phyloP scores from a whole-genome alignment of 2,113 vertebrate species.

The Paradoxurus hermaphroditus region DNA sequence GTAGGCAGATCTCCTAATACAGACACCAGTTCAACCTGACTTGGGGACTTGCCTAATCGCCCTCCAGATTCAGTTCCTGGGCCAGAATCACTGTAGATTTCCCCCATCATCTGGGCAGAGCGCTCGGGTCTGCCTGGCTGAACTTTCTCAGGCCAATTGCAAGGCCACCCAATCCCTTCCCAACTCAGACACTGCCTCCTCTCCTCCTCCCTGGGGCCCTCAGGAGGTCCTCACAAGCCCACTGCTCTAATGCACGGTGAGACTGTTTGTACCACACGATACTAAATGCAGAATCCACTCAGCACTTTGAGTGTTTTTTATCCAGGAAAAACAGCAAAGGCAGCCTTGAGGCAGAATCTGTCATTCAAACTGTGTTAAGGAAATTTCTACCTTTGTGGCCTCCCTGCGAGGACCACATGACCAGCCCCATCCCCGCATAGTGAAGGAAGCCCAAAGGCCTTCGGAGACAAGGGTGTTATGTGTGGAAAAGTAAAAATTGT shows the following conservation, averaged over 20 bases:
- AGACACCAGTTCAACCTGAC: not conserved
- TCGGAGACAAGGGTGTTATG: constrained; percentile 7
- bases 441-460: constrained; percentile 61
- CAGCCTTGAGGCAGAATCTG: not conserved
- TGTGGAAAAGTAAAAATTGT: constrained; percentile 66
- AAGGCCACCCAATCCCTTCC: too few species aligned
- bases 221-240: not conserved
- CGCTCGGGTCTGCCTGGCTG: not conserved
- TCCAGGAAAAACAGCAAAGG: not conserved
- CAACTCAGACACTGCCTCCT: not conserved
- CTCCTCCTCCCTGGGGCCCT: not conserved
- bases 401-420: not conserved
- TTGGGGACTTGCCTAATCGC: not conserved
- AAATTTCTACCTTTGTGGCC: not conserved
- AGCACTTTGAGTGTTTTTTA: not conserved
- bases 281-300: not conserved
- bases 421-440: not conserved
- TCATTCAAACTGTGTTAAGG: not conserved
- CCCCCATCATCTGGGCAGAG: not conserved
- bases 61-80: not conserved
- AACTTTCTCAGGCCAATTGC: not conserved
- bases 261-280: not conserved
- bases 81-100: not conserved
- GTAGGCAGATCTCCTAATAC: not conserved
- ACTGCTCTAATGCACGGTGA: not conserved